Evolutionary conservation across 2,888 invertebrate species (phyloP).

Genomic region (Hipparchia semele): DNA sequence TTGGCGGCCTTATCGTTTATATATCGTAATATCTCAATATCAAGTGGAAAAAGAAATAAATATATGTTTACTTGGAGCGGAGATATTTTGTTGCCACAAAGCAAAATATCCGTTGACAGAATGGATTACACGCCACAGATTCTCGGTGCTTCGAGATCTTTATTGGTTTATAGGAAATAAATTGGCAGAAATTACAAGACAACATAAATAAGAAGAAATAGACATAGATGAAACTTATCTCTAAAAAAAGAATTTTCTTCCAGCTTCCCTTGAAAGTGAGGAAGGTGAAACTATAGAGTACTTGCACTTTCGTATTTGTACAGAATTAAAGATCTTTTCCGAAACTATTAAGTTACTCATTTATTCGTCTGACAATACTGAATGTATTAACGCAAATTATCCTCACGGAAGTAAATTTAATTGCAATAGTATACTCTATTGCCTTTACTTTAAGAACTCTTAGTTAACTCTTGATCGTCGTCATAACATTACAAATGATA

Average conservation of each 20-base stretch:
- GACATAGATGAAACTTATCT: too few species aligned
- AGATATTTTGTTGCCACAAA: not conserved
- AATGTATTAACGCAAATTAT: constrained; percentile 3
- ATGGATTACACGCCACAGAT: not conserved
- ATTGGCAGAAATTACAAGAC: not conserved
- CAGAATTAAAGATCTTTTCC: not conserved
- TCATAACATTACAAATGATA: constrained; percentile 9
- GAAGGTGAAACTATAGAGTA: too few species aligned
- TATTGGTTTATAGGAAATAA: not conserved
- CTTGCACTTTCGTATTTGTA: not conserved
- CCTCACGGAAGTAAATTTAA: not conserved
- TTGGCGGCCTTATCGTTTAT: too few species aligned
- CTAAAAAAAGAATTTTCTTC: too few species aligned
- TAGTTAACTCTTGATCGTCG: not conserved
- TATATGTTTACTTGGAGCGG: not conserved
- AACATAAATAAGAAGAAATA: too few species aligned
- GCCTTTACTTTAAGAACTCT: not conserved
- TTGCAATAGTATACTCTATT: constrained; percentile 14
- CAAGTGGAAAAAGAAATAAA: too few species aligned
- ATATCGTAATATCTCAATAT: too few species aligned
- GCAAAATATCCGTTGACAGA: not conserved
- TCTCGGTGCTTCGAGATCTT: not conserved
- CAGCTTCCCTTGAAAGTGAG: too few species aligned
- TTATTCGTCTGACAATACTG: constrained; percentile 8
- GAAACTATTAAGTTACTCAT: constrained; percentile 13